Percentiles rank a stretch among this genome's conserved stretches.
phyloP scores from a whole-genome alignment of 2,113 vertebrate genomes.

The Nyctibius bracteatus region DNA sequence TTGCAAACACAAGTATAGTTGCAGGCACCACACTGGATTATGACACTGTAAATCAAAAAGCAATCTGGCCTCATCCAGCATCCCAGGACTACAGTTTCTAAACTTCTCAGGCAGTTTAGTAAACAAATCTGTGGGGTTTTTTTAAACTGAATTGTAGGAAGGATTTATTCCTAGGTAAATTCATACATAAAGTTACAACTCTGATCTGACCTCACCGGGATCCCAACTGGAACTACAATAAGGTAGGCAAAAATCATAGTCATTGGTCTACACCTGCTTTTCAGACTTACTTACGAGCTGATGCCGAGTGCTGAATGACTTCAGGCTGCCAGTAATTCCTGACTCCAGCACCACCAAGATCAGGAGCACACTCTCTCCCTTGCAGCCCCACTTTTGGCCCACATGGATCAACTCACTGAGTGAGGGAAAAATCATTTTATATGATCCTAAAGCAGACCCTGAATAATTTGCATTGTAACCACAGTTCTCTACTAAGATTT shows the following conservation, averaged over 20 bases:
- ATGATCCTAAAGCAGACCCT: not conserved
- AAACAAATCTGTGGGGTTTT: not conserved
- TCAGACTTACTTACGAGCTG: not conserved
- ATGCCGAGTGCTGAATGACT: fast-evolving
- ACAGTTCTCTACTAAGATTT: not conserved
- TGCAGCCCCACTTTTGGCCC: not conserved
- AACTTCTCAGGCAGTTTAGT: not conserved
- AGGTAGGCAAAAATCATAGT: not conserved
- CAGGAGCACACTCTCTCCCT: not conserved
- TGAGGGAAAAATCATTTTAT: fast-evolving
- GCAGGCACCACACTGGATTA: not conserved
- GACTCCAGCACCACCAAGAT: not conserved
- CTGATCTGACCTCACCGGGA: not conserved
- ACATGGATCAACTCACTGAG: not conserved
- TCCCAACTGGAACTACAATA: not conserved
- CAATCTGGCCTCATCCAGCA: not conserved
- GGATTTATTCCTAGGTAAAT: not conserved
- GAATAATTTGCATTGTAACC: not conserved
- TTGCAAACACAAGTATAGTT: not conserved
- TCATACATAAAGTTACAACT: not conserved
- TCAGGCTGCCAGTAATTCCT: not conserved
- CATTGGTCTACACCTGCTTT: not conserved
- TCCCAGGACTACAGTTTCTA: not conserved
- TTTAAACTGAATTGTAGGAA: not conserved
- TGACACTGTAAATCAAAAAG: not conserved